These are phyloP conservation scores for Agrochola lota DNA, from an alignment of 2,888 invertebrate genomes.

Conservation along the genomic window DNA sequence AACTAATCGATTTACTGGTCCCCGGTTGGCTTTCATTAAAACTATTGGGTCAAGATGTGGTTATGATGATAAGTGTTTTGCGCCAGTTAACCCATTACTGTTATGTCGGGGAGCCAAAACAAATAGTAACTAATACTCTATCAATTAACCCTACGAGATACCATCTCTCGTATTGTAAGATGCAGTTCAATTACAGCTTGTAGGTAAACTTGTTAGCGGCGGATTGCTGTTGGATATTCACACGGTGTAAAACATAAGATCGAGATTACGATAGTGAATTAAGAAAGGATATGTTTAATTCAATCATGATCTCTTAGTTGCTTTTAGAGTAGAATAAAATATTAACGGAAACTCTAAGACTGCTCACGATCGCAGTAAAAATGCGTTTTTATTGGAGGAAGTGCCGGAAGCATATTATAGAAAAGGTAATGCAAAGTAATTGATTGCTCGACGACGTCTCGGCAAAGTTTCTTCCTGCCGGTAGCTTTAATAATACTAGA, in stretches of 20 bases:
- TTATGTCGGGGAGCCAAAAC: constrained; percentile 64
- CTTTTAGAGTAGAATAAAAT: constrained; percentile 5
- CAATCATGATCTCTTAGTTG: constrained; percentile 10
- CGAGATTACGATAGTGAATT: constrained; percentile 42
- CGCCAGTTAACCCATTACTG: constrained; percentile 73
- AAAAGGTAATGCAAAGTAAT: constrained; percentile 43
- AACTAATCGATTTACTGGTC: constrained; percentile 85
- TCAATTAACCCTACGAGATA: constrained; percentile 64
- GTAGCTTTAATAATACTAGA: constrained; percentile 57
- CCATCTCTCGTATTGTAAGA: constrained; percentile 60
- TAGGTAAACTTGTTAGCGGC: constrained; percentile 56
- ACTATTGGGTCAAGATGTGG: constrained; percentile 84
- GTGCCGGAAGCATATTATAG: constrained; percentile 26
- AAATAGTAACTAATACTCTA: constrained; percentile 63
- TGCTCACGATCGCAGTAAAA: constrained; percentile 9
- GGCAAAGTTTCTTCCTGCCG: constrained; percentile 31
- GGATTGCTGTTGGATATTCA: constrained; percentile 56
- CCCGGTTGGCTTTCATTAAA: constrained; percentile 83
- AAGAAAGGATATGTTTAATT: constrained; percentile 34
- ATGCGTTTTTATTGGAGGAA: constrained; percentile 11
- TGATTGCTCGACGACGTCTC: constrained; percentile 14
- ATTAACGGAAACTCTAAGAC: constrained; percentile 3
- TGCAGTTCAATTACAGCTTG: constrained; percentile 65
- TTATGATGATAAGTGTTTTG: constrained; percentile 76
- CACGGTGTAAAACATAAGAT: constrained; percentile 53